A percentile compares a stretch with the other conserved stretches of the same genome.
These are phyloP conservation scores for Adoxophyes honmai DNA, from an alignment of 1,140 invertebrate genomes.

Conservation along the genomic window DNA sequence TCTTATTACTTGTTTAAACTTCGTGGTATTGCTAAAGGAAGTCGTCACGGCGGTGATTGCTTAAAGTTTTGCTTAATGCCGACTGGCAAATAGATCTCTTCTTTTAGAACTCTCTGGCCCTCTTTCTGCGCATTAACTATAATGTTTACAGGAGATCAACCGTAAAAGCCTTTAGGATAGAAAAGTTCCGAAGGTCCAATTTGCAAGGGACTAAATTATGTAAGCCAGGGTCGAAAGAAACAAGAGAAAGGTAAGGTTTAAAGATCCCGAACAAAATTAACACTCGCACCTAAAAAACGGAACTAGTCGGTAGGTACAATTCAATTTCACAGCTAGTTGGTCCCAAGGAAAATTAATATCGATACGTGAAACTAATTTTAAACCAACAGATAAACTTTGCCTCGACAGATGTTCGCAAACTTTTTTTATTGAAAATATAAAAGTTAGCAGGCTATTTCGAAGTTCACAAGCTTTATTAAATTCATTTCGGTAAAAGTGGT, in stretches of 20 bases:
- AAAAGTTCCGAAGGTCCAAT: no score
- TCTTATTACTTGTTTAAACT: conserved; percentile 12
- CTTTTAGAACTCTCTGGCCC: no score
- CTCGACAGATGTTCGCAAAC: background rate
- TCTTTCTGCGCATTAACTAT: no score
- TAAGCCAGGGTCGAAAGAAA: no score
- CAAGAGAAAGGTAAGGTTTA: no score
- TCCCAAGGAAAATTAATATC: background rate
- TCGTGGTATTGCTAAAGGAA: background rate
- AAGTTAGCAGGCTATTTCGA: background rate
- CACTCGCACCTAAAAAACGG: no score
- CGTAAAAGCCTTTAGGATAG: no score
- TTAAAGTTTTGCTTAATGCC: background rate
- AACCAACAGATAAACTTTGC: conserved; percentile 3
- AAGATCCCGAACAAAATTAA: no score
- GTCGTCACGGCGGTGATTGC: background rate
- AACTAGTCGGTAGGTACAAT: no score
- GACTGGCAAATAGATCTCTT: background rate
- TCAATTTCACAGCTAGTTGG: no score
- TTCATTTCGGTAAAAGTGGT: background rate
- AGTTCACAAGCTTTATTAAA: conserved; percentile 11
- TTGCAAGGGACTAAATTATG: no score
- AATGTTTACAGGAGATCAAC: no score
- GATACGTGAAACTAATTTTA: conserved; percentile 11
- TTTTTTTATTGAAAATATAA: conserved; percentile 12